phyloP scores from a whole-genome alignment of 1,140 invertebrate species.

The Zaprionus nigranus region DNA sequence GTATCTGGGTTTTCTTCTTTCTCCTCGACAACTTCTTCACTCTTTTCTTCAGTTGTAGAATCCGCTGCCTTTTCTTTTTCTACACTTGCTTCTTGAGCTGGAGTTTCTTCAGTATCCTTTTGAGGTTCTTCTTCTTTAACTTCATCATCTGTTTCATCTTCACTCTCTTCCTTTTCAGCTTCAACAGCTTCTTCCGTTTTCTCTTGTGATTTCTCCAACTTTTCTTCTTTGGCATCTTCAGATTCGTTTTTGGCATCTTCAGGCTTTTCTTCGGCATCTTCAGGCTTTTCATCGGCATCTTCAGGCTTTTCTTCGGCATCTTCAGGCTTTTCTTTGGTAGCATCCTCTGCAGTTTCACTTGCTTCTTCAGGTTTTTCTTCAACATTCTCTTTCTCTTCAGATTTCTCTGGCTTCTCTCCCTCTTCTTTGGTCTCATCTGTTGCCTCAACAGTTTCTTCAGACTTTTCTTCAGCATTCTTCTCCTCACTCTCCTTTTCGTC shows the following conservation, averaged over 20 bases:
- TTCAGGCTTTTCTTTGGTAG: slow-evolving; percentile 4
- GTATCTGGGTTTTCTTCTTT: slow-evolving; percentile 4
- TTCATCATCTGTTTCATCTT: slow-evolving; percentile 4
- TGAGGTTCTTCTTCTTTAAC: neutral
- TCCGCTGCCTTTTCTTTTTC: neutral
- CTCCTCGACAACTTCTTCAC: neutral
- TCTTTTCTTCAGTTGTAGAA: neutral
- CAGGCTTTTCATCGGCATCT: slow-evolving; percentile 16
- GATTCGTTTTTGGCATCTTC: neutral
- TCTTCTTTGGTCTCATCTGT: slow-evolving; percentile 17
- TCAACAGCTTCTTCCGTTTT: slow-evolving; percentile 16
- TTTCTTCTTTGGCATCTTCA: slow-evolving; percentile 1
- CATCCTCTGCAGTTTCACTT: slow-evolving; percentile 3
- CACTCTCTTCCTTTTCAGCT: slow-evolving; percentile 11
- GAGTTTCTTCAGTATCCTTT: slow-evolving; percentile 10
- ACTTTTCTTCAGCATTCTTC: slow-evolving; percentile 22
- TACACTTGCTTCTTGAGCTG: neutral
- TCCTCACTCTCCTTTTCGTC: slow-evolving; percentile 9
- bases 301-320: slow-evolving; percentile 21
- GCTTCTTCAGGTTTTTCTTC: neutral
- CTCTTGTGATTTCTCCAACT: neutral
- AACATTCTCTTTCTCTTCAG: slow-evolving; percentile 11
- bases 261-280: slow-evolving; percentile 17
- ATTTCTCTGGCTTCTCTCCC: slow-evolving; percentile 3
- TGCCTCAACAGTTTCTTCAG: neutral